Evolutionary conservation across 2,888 invertebrate species (phyloP), one percentile per base, ranked within the genome.

Genomic region (Phanerotoma sp.): DNA sequence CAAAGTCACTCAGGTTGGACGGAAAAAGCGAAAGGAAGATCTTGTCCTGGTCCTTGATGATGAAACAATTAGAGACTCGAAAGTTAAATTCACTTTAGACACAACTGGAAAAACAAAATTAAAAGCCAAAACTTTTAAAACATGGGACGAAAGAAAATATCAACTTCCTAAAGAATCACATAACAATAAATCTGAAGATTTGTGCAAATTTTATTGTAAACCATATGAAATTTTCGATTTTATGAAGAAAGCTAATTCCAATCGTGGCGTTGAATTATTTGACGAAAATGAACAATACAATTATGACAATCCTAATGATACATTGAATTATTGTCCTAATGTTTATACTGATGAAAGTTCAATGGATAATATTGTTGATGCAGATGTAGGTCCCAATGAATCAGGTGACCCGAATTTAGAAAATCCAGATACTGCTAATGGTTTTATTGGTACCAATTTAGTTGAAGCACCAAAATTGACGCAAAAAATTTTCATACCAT

Each of bases 401-500:
- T 41, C 7, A n/a, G 50, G 38, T 25, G 60, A 56, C 56, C 60
- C 35, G 15, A 33, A 6, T 65, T 65, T 25, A 77, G 77, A 37
- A 15, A 33, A 6, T 65, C 64, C 28, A 77, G 77, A 41, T 32
- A 67, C 65, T 1, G 66, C 67, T 25, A 25, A 3, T 49, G 64
- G 71, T 51, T 75, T 78, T 62, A 78, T 78, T 28, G 81, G 81
- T 1, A 79, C 80, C 4, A 82, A 87, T 67, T 82, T 88, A 74
- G 80, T 88, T 9, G 84, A 85, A 40, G 84, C 85, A 3, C 89
- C 89, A 0, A 83, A 83, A 57, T 83, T 83, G 77, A 84, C 84
- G 63, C 65, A 59, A 6, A 87, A 88, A 78, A 84, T 87, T 42
- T 83, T 86, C 67, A 87, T 94, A 57, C 84, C 86, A 0, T 93